These are phyloP conservation scores for Pheucticus melanocephalus DNA, from an alignment of 2,113 vertebrate genomes.

Conservation along the genomic window DNA sequence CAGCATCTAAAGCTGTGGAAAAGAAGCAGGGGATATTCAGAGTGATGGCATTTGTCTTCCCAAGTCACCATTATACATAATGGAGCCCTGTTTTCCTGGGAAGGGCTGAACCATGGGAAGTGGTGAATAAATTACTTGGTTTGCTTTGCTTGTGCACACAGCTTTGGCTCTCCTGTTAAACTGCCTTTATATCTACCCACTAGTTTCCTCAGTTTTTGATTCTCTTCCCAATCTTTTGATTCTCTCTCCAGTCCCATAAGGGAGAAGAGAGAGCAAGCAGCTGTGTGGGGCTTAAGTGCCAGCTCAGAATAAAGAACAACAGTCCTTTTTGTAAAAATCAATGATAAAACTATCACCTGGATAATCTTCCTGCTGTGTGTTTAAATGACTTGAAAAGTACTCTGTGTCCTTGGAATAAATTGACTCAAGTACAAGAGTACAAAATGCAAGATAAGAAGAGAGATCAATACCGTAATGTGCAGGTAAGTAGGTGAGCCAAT, in stretches of 20 bases:
- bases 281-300: background rate
- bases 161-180: background rate
- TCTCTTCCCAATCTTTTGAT: background rate
- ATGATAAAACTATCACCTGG: slow-evolving; percentile 22
- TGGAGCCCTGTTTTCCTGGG: background rate
- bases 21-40: background rate
- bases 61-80: background rate
- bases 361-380: slow-evolving; percentile 19
- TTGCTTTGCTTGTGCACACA: background rate
- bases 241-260: background rate
- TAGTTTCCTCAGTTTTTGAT: background rate
- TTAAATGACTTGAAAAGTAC: slow-evolving; percentile 47
- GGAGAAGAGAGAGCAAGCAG: background rate
- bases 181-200: background rate
- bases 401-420: slow-evolving; percentile 47
- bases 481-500: background rate
- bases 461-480: slow-evolving; percentile 18
- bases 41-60: background rate
- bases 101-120: background rate
- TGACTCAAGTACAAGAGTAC: slow-evolving; percentile 15
- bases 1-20: background rate
- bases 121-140: background rate
- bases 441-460: slow-evolving; percentile 8
- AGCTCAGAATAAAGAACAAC: background rate
- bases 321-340: background rate